phyloP scores from a whole-genome alignment of 2,113 vertebrate genomes.

The Numenius arquata region DNA sequence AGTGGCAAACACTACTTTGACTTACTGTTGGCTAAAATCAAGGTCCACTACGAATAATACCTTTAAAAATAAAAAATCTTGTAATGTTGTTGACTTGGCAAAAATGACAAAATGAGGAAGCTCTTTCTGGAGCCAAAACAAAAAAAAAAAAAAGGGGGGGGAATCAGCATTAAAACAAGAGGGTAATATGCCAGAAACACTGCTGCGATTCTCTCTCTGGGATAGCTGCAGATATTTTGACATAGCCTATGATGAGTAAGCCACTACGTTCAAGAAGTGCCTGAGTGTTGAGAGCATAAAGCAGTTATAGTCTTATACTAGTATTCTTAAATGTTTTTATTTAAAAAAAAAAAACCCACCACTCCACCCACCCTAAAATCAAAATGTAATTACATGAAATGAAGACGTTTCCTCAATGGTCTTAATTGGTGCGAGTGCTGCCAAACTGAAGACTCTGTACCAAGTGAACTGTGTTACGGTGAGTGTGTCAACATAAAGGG shows the following conservation, averaged over 20 bases:
- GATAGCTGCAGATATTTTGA: background rate
- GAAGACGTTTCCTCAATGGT: background rate
- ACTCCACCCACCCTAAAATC: background rate
- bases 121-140: background rate
- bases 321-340: background rate
- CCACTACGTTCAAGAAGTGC: background rate
- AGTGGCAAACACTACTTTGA: background rate
- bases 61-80: background rate
- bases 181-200: background rate
- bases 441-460: background rate
- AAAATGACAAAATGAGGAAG: background rate
- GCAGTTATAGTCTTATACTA: background rate
- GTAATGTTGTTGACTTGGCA: background rate
- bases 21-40: background rate
- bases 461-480: background rate
- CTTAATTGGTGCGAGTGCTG: background rate
- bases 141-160: background rate
- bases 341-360: background rate
- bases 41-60: background rate
- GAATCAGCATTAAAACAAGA: background rate
- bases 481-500: background rate
- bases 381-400: background rate
- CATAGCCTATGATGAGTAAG: background rate
- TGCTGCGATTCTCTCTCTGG: background rate
- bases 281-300: background rate